Conservation (phyloP, 2,888 invertebrate genomes). For the Ferrisia virgata region DNA sequence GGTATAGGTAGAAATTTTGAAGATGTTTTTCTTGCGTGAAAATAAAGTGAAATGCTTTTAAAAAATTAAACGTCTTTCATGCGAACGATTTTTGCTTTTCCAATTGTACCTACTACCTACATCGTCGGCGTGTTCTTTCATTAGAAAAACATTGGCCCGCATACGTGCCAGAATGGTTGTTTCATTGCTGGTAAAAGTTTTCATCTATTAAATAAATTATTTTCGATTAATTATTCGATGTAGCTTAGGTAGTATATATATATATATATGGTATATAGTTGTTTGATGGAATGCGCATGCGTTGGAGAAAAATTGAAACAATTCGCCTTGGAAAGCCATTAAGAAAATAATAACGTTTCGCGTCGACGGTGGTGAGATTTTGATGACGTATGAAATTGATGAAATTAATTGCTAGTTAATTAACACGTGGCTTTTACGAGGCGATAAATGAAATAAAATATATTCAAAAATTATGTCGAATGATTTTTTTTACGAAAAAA, state of each 20-base stretch:
- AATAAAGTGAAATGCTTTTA: constrained; percentile 5
- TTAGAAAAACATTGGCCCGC: constrained; percentile 13
- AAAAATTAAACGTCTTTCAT: constrained; percentile 25
- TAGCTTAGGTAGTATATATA: background rate
- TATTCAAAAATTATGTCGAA: background rate
- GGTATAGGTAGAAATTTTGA: background rate
- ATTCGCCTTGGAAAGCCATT: background rate
- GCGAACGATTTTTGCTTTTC: constrained; percentile 1
- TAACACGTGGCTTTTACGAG: background rate
- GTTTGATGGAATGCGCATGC: background rate
- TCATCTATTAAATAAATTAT: constrained; percentile 13
- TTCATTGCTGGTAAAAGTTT: constrained; percentile 6
- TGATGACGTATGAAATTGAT: background rate
- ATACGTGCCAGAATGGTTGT: constrained; percentile 14
- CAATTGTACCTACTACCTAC: no score
- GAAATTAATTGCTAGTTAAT: background rate
- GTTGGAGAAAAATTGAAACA: background rate
- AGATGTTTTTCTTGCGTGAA: background rate
- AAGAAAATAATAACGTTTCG: background rate
- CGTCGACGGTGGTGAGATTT: background rate
- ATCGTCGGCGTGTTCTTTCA: constrained; percentile 16
- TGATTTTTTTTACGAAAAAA: background rate
- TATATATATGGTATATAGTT: no score
- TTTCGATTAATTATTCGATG: constrained; percentile 2
- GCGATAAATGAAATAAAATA: background rate